These are phyloP conservation scores for Scarus forsteni DNA, from an alignment of 2,797 vertebrate genomes.

Conservation along the genomic window DNA sequence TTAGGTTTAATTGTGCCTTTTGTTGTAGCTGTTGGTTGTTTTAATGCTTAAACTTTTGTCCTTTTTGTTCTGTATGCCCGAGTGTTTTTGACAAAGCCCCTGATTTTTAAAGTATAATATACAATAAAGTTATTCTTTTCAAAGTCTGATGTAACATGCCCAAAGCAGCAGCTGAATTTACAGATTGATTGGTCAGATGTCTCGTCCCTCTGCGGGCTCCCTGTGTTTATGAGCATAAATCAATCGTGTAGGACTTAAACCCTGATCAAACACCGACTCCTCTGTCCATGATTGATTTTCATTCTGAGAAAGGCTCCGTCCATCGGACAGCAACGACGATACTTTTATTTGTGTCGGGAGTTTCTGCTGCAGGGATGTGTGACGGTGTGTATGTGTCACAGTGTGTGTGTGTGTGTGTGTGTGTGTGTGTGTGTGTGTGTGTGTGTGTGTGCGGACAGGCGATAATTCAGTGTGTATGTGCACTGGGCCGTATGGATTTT, in stretches of 20 bases:
- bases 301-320: conserved; percentile 26
- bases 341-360: conserved; percentile 60
- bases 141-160: no score
- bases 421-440: conserved; percentile 31
- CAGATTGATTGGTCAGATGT: neutral
- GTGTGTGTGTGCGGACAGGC: conserved; percentile 26
- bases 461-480: no score
- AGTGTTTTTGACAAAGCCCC: no score
- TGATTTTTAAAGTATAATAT: neutral
- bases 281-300: conserved; percentile 57
- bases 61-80: no score
- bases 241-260: conserved; percentile 48
- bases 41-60: no score
- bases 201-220: neutral
- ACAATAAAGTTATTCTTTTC: no score
- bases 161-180: no score
- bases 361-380: conserved; percentile 53
- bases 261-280: conserved; percentile 40
- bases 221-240: conserved; percentile 35
- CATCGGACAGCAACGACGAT: conserved; percentile 50
- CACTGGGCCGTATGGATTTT: conserved; percentile 52
- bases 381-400: conserved; percentile 53
- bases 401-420: conserved; percentile 31
- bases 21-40: no score
- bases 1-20: no score